Conservation (phyloP, 2,888 invertebrate genomes). For the Tolmerus cingulatus region DNA sequence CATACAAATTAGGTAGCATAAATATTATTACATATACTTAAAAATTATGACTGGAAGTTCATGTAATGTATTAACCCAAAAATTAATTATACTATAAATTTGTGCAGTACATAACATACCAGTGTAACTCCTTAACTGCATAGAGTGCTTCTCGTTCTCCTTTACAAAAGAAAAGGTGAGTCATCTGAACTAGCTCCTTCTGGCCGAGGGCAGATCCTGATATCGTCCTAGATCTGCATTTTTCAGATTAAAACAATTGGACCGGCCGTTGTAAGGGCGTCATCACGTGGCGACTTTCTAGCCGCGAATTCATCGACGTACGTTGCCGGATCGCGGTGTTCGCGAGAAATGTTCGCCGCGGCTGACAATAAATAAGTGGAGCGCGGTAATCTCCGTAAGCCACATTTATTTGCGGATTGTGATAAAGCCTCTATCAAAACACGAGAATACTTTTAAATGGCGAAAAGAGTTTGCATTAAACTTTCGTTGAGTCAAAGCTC, state of each 20-base stretch:
- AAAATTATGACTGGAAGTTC: too few relatives aligned
- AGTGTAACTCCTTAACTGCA: too few relatives aligned
- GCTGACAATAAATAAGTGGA: slow-evolving; percentile 29
- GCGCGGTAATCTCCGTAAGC: slow-evolving; percentile 5
- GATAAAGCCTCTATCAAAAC: slow-evolving; percentile 28
- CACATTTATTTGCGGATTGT: slow-evolving; percentile 21
- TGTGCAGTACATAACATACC: neutral
- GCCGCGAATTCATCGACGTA: neutral
- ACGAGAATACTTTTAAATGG: slow-evolving; percentile 28
- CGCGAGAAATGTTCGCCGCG: neutral
- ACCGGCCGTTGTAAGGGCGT: neutral
- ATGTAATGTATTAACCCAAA: too few relatives aligned
- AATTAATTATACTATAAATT: neutral
- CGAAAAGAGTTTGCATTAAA: slow-evolving; percentile 25
- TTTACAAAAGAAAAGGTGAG: neutral
- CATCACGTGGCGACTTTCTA: neutral
- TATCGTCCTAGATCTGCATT: neutral
- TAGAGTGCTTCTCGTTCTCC: too few relatives aligned
- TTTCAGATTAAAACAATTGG: neutral
- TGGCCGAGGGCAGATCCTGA: neutral
- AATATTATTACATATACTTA: too few relatives aligned
- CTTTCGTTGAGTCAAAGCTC: slow-evolving; percentile 22
- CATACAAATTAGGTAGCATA: too few relatives aligned
- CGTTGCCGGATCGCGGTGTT: neutral
- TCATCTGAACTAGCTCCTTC: neutral